Conservation (phyloP, 2,113 vertebrate genomes). For the Pomatostomus ruficeps region DNA sequence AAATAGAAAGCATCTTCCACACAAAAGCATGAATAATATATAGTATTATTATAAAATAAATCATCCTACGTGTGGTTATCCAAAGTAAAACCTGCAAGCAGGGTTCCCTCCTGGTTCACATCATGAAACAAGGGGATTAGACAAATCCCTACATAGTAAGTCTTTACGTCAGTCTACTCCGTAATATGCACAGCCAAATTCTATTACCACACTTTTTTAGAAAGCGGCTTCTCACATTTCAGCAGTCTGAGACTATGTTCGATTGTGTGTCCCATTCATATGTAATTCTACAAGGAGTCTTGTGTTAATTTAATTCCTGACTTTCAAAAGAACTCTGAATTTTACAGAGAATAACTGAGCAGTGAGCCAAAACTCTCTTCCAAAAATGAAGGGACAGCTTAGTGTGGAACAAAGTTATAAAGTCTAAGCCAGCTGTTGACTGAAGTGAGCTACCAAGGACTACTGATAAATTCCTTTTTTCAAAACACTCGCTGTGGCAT, state of each 20-base stretch:
- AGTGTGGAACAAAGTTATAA: neutral
- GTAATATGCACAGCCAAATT: neutral
- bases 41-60: neutral
- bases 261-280: neutral
- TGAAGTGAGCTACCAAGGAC: neutral
- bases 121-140: neutral
- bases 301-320: neutral
- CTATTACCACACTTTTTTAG: neutral
- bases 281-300: neutral
- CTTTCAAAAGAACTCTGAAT: neutral
- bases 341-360: neutral
- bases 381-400: neutral
- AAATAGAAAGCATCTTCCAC: neutral
- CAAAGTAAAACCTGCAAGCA: neutral
- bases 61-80: neutral
- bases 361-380: neutral
- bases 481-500: neutral
- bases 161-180: neutral
- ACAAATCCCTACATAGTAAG: neutral
- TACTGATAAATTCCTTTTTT: slow-evolving; percentile 14
- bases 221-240: neutral
- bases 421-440: neutral
- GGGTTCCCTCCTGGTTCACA: neutral
- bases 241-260: neutral
- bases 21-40: neutral